Evolutionary conservation across 2,797 vertebrate genomes (phyloP), one percentile per base, ranked within the genome.

Genomic region (Calcarius lapponicus): DNA sequence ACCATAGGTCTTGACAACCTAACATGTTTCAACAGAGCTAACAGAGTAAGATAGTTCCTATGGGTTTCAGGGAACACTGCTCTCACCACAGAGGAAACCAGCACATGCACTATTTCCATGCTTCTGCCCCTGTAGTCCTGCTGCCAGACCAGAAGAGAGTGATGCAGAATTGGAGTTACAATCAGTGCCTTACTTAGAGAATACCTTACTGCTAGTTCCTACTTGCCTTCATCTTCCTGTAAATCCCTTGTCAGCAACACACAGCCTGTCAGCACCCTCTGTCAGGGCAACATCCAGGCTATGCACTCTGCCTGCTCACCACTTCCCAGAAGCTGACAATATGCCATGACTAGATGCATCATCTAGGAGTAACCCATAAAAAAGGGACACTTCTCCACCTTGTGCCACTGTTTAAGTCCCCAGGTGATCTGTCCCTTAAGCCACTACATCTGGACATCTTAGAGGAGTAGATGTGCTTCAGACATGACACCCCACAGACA

Each of bases 51-150:
- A 26, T 14, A 53, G 24, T 2, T 80, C 21, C 53, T 25, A 4
- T 0, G 5, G 22, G 28, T 36, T 88, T 80, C 66, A 69, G 56
- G n/a, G 25, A 92, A 51, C 51, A 64, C 32, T 36, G 40, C 15
- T 67, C 32, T 31, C 36, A 56, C 28, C 43, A 78, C 40, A 51
- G 24, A 24, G 36, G 29, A 72, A 73, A 40, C 14, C 50, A 81
- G 36, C 13, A 79, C 1, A 8, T 1, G 2, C 24, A 16, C 24
- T 50, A 4, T 45, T 45, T 65, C 57, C 42, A 60, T 2, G 2
- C 17, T 67, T 56, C 57, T 56, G 22, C 36, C 51, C 51, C 25
- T 8, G 3, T 0, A 40, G 24, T 43, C n/a, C 64, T 67, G n/a
- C 29, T 54, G 38, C 28, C 42, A 80, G 40, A 76, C 17, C 40